Conservation (phyloP, 2,113 vertebrate species). For the Paradisaea rubra region DNA sequence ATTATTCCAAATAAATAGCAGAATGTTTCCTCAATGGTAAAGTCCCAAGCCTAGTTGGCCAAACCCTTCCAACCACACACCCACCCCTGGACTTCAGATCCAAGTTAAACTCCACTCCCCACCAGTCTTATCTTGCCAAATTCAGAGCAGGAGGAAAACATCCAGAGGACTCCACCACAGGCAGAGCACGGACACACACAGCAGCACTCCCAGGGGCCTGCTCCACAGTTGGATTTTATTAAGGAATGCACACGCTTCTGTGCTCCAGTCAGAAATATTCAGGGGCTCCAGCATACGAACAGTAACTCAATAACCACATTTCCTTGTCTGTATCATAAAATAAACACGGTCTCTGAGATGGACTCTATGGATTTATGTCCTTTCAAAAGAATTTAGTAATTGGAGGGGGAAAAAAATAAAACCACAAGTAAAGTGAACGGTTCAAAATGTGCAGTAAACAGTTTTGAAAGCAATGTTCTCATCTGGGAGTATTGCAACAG, state of each 20-base stretch:
- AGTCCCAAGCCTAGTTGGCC: not conserved
- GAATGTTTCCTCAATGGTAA: not conserved
- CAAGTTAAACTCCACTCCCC: not conserved
- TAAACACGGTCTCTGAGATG: not conserved
- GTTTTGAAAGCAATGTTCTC: slow-evolving; percentile 27
- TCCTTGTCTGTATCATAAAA: not conserved
- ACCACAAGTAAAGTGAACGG: not conserved
- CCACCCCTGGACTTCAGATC: not conserved
- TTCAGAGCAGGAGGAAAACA: not conserved
- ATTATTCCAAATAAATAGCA: not conserved
- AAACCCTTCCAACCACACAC: not conserved
- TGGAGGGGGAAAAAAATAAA: not conserved
- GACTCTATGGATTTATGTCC: not conserved
- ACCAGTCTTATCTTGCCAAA: not conserved
- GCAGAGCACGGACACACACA: not conserved
- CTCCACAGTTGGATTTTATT: not conserved
- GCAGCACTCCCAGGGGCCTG: not conserved
- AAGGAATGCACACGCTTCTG: not conserved
- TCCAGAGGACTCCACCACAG: not conserved
- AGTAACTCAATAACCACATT: not conserved
- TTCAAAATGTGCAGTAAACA: slow-evolving; percentile 20
- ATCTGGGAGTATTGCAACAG: slow-evolving; percentile 37
- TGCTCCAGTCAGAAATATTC: not conserved
- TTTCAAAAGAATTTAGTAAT: not conserved
- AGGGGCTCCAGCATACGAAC: not conserved